phyloP scores from a whole-genome alignment of 2,113 vertebrate genomes.

The Gallinago jamesoni region DNA sequence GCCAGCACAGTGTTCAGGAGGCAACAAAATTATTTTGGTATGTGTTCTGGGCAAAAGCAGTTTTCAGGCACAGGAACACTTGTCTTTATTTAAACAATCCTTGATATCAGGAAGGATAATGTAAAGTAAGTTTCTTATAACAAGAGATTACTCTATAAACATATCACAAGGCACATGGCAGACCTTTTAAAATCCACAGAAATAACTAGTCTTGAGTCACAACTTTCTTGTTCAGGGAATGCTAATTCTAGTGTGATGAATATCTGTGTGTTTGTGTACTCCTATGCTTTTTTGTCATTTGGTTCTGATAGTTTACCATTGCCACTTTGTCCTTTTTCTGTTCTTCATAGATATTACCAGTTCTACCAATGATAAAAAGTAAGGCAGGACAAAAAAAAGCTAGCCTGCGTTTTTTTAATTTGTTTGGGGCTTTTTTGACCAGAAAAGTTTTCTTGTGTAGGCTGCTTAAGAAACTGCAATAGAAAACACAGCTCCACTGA shows the following conservation, averaged over 20 bases:
- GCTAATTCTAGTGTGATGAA: neutral
- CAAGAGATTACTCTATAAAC: neutral
- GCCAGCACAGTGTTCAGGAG: neutral
- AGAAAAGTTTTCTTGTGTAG: neutral
- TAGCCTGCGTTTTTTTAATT: neutral
- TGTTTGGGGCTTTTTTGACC: rapidly evolving
- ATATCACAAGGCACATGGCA: neutral
- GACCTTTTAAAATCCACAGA: neutral
- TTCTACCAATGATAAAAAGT: neutral
- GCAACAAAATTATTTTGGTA: neutral
- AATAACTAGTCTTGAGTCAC: neutral
- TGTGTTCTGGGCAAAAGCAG: neutral
- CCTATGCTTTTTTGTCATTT: neutral
- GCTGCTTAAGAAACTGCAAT: neutral
- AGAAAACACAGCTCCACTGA: neutral
- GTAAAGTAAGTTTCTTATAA: neutral
- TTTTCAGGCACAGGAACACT: neutral
- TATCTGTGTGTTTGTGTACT: neutral
- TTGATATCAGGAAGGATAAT: neutral
- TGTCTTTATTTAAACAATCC: too few relatives aligned
- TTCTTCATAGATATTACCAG: neutral
- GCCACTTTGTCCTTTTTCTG: neutral
- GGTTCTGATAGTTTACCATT: neutral
- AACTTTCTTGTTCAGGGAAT: neutral
- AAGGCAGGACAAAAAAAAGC: neutral